Evolutionary conservation across 2,113 vertebrate species (phyloP).

Genomic region (Plotosus lineatus): DNA sequence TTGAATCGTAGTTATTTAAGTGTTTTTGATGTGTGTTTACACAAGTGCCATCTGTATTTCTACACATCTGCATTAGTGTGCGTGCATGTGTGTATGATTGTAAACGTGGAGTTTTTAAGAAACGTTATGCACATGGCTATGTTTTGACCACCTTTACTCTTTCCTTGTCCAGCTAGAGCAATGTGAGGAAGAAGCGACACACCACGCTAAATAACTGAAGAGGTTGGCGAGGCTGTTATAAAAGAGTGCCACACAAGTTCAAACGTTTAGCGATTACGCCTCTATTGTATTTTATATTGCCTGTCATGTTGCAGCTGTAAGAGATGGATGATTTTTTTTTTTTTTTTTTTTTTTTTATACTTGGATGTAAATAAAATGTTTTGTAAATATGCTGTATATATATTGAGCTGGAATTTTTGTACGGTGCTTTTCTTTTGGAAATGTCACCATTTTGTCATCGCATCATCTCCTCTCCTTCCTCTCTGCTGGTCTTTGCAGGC

Average conservation of each 20-base stretch:
- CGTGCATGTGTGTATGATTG: conserved; percentile 36
- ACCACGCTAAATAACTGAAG: conserved; percentile 10
- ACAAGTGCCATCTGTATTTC: conserved; percentile 48
- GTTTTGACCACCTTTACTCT: conserved; percentile 28
- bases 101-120: conserved; percentile 17
- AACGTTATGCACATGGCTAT: conserved; percentile 9
- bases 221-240: conserved; percentile 37
- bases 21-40: conserved; percentile 50
- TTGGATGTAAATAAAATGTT: conserved; percentile 67
- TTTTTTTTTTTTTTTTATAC: conserved; percentile 71
- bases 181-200: conserved; percentile 11
- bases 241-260: conserved; percentile 42
- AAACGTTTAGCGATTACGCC: conserved; percentile 42
- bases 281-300: conserved; percentile 55
- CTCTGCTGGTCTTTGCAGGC: conserved; percentile 60
- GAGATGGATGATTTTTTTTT: conserved; percentile 73
- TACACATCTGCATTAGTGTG: conserved; percentile 25
- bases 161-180: conserved; percentile 18
- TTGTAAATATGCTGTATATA: conserved; percentile 79
- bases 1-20: conserved; percentile 44
- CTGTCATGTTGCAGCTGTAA: conserved; percentile 66
- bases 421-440: conserved; percentile 65
- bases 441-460: conserved; percentile 61
- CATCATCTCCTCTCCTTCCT: conserved; percentile 57
- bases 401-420: conserved; percentile 70